These are phyloP conservation scores for Cynodonichthys magdalenae DNA, from an alignment of 2,797 vertebrate species.

Conservation along the genomic window DNA sequence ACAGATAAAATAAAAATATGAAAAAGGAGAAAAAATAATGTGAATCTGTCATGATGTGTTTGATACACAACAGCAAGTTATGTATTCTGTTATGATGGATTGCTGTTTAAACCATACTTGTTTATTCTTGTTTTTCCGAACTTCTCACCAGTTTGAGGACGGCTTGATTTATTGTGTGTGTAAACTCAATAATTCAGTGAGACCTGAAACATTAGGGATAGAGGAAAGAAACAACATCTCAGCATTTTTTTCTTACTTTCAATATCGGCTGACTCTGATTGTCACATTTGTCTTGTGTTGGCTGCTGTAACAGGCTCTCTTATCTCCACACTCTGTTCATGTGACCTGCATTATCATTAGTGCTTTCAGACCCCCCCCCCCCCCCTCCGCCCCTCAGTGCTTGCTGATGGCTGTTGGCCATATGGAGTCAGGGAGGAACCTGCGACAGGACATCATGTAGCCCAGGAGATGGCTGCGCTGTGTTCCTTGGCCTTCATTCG, in stretches of 20 bases:
- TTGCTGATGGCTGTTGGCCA: slow-evolving; percentile 48
- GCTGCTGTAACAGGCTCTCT: slow-evolving; percentile 56
- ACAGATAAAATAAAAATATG: slow-evolving; percentile 13
- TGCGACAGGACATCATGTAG: slow-evolving; percentile 79
- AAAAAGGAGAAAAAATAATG: slow-evolving; percentile 14
- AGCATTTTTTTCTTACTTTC: slow-evolving; percentile 52
- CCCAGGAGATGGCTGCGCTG: slow-evolving; percentile 99
- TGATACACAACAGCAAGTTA: slow-evolving; percentile 22
- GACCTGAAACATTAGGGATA: slow-evolving; percentile 66
- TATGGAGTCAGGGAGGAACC: slow-evolving; percentile 38
- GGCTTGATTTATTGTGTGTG: slow-evolving; percentile 6
- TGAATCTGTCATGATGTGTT: slow-evolving; percentile 19
- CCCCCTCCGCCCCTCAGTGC: slow-evolving; percentile 42
- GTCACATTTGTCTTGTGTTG: slow-evolving; percentile 65
- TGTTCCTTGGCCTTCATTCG: slow-evolving; percentile 99
- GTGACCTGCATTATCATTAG: slow-evolving; percentile 77
- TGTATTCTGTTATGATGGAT: slow-evolving; percentile 10
- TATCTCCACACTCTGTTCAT: slow-evolving; percentile 70
- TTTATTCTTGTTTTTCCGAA: slow-evolving; percentile 42
- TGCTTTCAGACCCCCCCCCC: slow-evolving; percentile 67
- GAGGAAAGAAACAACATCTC: slow-evolving; percentile 44
- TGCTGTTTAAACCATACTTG: slow-evolving; percentile 38
- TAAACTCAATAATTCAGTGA: slow-evolving; percentile 33
- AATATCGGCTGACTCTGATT: slow-evolving; percentile 71
- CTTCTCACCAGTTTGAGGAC: slow-evolving; percentile 13